Evolutionary conservation across 92 coral and sea anemone genomes (phyloP).

Genomic region (Epizoanthus illoricatus): DNA sequence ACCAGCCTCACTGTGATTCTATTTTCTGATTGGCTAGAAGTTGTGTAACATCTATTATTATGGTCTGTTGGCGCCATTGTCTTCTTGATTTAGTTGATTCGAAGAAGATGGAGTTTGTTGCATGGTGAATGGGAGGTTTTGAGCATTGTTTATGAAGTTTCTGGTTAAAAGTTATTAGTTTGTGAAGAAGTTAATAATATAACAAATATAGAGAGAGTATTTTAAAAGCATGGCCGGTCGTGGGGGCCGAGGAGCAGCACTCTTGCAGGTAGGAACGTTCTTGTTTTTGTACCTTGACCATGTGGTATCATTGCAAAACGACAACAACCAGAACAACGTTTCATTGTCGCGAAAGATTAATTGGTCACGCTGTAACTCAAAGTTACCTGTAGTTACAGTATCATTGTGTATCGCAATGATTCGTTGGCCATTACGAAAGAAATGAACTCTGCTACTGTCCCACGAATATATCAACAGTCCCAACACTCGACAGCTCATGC

Average conservation of each 20-base stretch:
- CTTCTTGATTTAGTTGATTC: background rate
- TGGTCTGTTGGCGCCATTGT: conserved; percentile 69
- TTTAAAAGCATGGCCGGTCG: conserved; percentile 81
- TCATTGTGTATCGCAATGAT: too few relatives aligned
- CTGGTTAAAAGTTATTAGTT: background rate
- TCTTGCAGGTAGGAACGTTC: conserved; percentile 71
- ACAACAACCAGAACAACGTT: too few relatives aligned
- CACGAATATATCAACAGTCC: too few relatives aligned
- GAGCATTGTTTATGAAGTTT: conserved; percentile 20
- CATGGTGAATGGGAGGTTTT: background rate
- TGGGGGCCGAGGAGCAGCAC: conserved; percentile 97
- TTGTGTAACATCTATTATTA: conserved; percentile 37
- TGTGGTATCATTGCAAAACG: background rate
- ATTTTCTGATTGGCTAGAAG: conserved; percentile 25
- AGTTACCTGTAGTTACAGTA: too few relatives aligned
- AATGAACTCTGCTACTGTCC: too few relatives aligned
- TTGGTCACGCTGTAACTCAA: too few relatives aligned
- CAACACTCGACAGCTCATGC: too few relatives aligned
- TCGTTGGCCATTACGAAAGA: too few relatives aligned
- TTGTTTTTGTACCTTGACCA: background rate
- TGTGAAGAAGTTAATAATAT: background rate
- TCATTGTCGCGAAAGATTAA: too few relatives aligned
- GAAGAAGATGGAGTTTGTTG: background rate
- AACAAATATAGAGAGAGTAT: background rate
- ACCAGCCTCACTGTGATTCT: background rate